Evolutionary conservation across 2,888 invertebrate genomes (phyloP).

Genomic region (Macrophya alboannulata): DNA sequence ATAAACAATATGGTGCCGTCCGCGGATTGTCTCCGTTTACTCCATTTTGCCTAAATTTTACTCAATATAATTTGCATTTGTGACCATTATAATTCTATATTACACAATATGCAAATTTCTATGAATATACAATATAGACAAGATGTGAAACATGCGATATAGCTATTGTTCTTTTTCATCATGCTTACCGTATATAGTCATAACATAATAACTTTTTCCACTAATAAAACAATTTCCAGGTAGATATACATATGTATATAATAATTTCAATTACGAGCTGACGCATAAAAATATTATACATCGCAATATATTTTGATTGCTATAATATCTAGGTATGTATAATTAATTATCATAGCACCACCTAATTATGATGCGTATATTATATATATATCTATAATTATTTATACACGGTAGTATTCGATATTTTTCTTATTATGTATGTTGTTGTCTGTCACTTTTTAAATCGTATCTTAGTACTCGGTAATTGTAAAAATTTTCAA

Average conservation of each 20-base stretch:
- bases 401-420: slow-evolving; percentile 35
- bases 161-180: slow-evolving; percentile 32
- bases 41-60: slow-evolving; percentile 50
- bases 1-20: slow-evolving; percentile 56
- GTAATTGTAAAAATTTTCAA: neutral
- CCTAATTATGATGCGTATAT: slow-evolving; percentile 25
- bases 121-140: slow-evolving; percentile 43
- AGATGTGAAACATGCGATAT: slow-evolving; percentile 41
- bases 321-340: neutral
- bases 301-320: slow-evolving; percentile 39
- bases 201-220: slow-evolving; percentile 23
- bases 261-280: slow-evolving; percentile 1
- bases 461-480: neutral
- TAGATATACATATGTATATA: neutral
- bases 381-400: neutral
- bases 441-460: slow-evolving; percentile 19
- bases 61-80: slow-evolving; percentile 24
- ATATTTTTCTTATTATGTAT: slow-evolving; percentile 34
- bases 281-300: slow-evolving; percentile 53
- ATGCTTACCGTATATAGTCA: slow-evolving; percentile 27
- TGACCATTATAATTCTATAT: slow-evolving; percentile 18
- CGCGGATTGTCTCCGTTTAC: slow-evolving; percentile 53
- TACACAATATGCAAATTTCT: slow-evolving; percentile 48
- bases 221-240: slow-evolving; percentile 31
- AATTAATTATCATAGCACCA: slow-evolving; percentile 47